These are phyloP conservation scores for Polietes domitor DNA, from an alignment of 2,888 invertebrate species.

Conservation along the genomic window DNA sequence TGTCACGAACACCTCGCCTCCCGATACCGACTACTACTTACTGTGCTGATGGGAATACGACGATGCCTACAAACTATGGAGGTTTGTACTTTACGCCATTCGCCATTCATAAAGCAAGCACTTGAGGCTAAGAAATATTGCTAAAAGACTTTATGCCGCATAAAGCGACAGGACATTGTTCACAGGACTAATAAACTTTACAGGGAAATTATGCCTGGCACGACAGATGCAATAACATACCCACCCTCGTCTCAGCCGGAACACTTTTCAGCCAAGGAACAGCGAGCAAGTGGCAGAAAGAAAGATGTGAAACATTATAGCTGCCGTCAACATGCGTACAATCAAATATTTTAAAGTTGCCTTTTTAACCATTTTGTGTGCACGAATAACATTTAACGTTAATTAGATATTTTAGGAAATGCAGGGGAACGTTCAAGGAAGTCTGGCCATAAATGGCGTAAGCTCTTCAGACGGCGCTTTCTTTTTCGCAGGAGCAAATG, in stretches of 20 bases:
- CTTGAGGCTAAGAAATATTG: constrained; percentile 44
- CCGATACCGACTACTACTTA: no score
- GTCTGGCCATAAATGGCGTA: constrained; percentile 2
- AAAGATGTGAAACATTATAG: constrained; percentile 51
- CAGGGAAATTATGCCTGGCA: constrained; percentile 29
- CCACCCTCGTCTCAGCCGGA: background rate
- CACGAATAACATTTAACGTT: constrained; percentile 39
- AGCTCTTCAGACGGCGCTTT: constrained; percentile 26
- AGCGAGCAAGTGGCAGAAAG: constrained; percentile 16
- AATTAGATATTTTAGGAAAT: constrained; percentile 48
- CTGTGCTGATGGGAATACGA: constrained; percentile 36
- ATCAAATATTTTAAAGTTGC: constrained; percentile 45
- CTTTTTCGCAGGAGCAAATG: background rate
- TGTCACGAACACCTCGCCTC: no score
- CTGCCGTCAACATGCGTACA: constrained; percentile 44
- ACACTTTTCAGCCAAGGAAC: background rate
- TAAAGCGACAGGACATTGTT: constrained; percentile 49
- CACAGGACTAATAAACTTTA: constrained; percentile 44
- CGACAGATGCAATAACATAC: background rate
- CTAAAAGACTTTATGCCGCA: constrained; percentile 38
- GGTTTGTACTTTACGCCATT: constrained; percentile 29
- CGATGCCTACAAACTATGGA: constrained; percentile 37
- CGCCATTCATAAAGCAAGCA: constrained; percentile 26
- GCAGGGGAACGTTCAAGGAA: constrained; percentile 4
- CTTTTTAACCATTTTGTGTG: constrained; percentile 34